phyloP scores from a whole-genome alignment of 2,888 invertebrate genomes.

The Parapristionchus giblindavisi region DNA sequence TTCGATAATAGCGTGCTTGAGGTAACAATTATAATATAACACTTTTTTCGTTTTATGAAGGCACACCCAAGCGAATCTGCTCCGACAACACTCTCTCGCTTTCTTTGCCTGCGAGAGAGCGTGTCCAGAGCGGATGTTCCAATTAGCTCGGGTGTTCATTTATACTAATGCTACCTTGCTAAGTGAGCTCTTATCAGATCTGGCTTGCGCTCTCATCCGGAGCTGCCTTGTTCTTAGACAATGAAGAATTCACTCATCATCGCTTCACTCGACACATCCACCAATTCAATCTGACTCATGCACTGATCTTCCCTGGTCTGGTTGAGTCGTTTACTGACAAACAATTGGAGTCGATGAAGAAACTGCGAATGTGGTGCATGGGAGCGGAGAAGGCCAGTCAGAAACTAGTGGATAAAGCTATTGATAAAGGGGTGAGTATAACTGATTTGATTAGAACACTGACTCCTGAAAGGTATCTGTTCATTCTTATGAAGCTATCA shows the following conservation, averaged over 20 bases:
- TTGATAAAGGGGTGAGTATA: slow-evolving; percentile 44
- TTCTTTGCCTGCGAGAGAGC: no score
- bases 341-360: slow-evolving; percentile 40
- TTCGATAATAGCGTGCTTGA: slow-evolving; percentile 66
- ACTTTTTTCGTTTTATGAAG: no score
- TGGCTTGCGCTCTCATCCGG: slow-evolving; percentile 52
- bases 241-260: slow-evolving; percentile 45
- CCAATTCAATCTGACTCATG: slow-evolving; percentile 50
- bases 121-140: no score
- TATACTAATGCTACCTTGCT: no score
- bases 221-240: slow-evolving; percentile 44
- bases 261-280: slow-evolving; percentile 44
- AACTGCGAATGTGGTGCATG: slow-evolving; percentile 59
- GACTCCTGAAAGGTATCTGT: neutral
- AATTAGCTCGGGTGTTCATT: no score
- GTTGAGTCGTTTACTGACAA: slow-evolving; percentile 43
- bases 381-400: slow-evolving; percentile 60
- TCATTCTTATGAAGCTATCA: no score
- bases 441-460: neutral
- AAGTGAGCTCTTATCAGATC: slow-evolving; percentile 31
- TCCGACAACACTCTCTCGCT: no score
- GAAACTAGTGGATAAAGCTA: slow-evolving; percentile 47
- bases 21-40: neutral
- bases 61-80: no score
- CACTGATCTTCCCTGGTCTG: slow-evolving; percentile 55